Conservation (phyloP, 2,888 invertebrate genomes). For the Acheta domesticus region DNA sequence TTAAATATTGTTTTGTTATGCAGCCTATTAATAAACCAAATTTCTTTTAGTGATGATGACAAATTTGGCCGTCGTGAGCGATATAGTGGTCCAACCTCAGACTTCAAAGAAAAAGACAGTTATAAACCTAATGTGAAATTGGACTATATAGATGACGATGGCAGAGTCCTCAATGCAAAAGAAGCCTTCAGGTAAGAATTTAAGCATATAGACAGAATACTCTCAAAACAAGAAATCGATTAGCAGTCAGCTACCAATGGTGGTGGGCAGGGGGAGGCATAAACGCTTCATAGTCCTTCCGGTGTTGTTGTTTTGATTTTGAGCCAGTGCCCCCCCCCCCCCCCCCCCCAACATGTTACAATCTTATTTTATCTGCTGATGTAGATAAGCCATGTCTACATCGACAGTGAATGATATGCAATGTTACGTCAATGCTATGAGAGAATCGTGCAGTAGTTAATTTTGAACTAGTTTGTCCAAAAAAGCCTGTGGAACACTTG, state of each 20-base stretch:
- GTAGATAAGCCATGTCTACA: no score
- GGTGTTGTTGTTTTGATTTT: no score
- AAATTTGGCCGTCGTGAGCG: conserved; percentile 68
- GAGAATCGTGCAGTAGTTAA: no score
- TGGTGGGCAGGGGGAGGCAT: no score
- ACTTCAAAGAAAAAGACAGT: conserved; percentile 86
- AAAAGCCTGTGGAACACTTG: no score
- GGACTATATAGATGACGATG: conserved; percentile 96
- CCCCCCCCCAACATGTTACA: no score
- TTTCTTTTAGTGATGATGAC: conserved; percentile 66
- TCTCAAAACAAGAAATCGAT: not conserved
- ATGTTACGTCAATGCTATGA: no score
- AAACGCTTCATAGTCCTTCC: not conserved
- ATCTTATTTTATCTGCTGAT: no score
- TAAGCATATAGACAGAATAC: not conserved
- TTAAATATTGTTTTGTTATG: not conserved
- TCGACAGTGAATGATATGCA: no score
- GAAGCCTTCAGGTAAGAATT: conserved; percentile 73
- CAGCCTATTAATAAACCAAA: not conserved
- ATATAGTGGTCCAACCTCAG: conserved; percentile 79
- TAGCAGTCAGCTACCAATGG: no score
- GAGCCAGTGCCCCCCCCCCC: no score
- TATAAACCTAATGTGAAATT: conserved; percentile 93
- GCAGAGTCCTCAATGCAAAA: conserved; percentile 85
- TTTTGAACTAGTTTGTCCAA: no score